Conservation (phyloP, 1,140 invertebrate species). For the Acromyrmex echinatior region DNA sequence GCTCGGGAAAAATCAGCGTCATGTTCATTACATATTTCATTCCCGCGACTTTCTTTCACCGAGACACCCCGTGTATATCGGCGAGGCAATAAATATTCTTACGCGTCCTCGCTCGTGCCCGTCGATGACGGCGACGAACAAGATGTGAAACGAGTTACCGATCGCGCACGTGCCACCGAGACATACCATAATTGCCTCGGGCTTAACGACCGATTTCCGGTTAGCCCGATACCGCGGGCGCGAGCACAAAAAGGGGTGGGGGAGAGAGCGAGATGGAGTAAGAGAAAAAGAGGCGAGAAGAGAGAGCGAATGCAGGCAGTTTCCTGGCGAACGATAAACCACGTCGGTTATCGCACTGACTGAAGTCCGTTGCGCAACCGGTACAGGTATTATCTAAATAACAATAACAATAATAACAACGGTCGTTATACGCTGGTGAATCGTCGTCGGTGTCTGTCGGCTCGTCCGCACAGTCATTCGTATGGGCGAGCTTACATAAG, state of each 20-base stretch:
- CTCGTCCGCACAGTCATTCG: background rate
- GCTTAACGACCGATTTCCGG: constrained; percentile 56
- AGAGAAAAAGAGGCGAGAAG: background rate
- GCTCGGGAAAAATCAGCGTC: background rate
- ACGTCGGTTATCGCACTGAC: constrained; percentile 53
- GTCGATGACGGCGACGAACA: constrained; percentile 29
- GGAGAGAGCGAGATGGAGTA: background rate
- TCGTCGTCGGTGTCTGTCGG: constrained; percentile 19
- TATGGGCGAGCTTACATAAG: constrained; percentile 42
- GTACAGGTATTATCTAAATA: constrained; percentile 52
- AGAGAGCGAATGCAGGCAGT: constrained; percentile 13
- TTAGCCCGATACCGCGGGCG: constrained; percentile 25
- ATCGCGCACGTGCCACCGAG: constrained; percentile 52
- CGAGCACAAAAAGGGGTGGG: background rate
- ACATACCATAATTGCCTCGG: constrained; percentile 29
- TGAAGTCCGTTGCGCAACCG: constrained; percentile 53
- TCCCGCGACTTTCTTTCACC: background rate
- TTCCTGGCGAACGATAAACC: constrained; percentile 56
- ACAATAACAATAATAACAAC: constrained; percentile 61
- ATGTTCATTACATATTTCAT: background rate
- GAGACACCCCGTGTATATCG: background rate
- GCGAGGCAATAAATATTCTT: constrained; percentile 34
- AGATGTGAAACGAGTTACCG: constrained; percentile 37
- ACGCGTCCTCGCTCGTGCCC: background rate
- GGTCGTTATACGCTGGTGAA: constrained; percentile 31